phyloP scores from a whole-genome alignment of 2,888 invertebrate species.

The Halictus quadricinctus region DNA sequence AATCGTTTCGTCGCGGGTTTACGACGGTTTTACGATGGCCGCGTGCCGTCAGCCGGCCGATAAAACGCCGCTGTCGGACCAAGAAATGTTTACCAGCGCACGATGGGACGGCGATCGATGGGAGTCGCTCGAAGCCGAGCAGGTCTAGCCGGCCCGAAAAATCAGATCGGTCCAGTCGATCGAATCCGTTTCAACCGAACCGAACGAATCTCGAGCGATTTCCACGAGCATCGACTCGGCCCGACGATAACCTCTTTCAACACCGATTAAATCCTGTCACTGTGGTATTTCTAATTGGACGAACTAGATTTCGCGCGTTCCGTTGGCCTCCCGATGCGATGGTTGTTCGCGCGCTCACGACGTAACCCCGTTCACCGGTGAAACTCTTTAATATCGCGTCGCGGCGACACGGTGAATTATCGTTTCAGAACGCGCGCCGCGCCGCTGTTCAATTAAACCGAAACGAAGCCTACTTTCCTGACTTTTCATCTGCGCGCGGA shows the following conservation, averaged over 20 bases:
- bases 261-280: not conserved
- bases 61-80: not conserved
- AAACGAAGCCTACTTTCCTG: not conserved
- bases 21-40: conserved; percentile 46
- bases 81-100: not conserved
- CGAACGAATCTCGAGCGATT: not conserved
- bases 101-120: not conserved
- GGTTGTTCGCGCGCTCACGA: not conserved
- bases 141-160: no score
- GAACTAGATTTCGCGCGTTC: conserved; percentile 40
- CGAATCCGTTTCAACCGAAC: not conserved
- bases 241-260: not conserved
- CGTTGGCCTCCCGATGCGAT: not conserved
- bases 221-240: no score
- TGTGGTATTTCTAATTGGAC: conserved; percentile 32
- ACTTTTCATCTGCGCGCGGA: not conserved
- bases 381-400: conserved; percentile 42
- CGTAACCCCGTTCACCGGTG: conserved; percentile 48
- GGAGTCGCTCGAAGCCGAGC: not conserved
- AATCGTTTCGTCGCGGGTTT: conserved; percentile 49
- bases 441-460: not conserved
- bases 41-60: not conserved
- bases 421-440: not conserved
- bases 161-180: not conserved
- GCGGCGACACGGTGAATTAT: conserved; percentile 17